Conservation (phyloP, 2,888 invertebrate species). For the Eupithecia pulchellata region DNA sequence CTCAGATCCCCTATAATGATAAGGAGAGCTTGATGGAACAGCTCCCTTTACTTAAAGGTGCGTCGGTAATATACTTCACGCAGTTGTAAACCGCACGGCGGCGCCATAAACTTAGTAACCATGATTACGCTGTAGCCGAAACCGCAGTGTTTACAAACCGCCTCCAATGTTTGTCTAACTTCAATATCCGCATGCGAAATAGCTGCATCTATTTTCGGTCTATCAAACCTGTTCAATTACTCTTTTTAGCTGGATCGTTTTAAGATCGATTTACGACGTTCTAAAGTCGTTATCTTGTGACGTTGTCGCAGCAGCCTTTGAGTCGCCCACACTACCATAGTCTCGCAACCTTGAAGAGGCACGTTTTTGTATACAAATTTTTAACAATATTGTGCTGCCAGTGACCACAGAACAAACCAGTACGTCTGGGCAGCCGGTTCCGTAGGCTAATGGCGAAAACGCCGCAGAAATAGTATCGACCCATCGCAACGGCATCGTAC, state of each 20-base stretch:
- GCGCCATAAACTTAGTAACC: conserved; percentile 35
- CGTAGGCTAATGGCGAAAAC: conserved; percentile 68
- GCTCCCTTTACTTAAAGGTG: conserved; percentile 84
- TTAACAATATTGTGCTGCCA: conserved; percentile 54
- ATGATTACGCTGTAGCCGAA: conserved; percentile 26
- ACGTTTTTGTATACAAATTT: conserved; percentile 41
- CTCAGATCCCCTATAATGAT: conserved; percentile 64
- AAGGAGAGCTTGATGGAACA: conserved; percentile 81
- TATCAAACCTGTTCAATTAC: conserved; percentile 43
- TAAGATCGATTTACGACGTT: conserved; percentile 28
- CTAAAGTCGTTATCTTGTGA: conserved; percentile 45
- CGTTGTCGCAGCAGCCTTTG: conserved; percentile 44
- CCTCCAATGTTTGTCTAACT: conserved; percentile 50
- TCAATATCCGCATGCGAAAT: conserved; percentile 55
- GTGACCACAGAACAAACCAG: conserved; percentile 44
- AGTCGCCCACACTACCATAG: conserved; percentile 51
- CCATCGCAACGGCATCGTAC: conserved; percentile 64
- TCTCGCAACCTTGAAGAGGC: conserved; percentile 57
- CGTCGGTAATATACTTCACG: conserved; percentile 48
- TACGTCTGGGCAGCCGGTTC: conserved; percentile 36
- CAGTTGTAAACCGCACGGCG: conserved; percentile 18
- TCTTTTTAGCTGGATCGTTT: conserved; percentile 35
- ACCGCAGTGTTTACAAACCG: conserved; percentile 60
- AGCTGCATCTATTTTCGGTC: conserved; percentile 57
- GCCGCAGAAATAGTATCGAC: conserved; percentile 83